Evolutionary conservation across 2,888 invertebrate species (phyloP).

Genomic region (Drosophila neonasuta): DNA sequence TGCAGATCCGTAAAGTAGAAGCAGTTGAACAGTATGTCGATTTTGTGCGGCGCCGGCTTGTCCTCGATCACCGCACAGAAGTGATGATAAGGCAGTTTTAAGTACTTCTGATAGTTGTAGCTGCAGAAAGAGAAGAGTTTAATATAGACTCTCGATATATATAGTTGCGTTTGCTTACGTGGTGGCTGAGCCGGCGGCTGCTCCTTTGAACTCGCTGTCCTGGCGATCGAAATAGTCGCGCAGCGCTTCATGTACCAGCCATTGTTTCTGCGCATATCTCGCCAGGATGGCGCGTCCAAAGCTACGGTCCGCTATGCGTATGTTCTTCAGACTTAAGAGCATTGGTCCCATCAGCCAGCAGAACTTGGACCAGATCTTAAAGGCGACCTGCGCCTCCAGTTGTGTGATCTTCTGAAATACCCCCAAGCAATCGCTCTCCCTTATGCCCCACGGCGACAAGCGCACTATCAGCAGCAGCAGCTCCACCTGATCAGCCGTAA

Average conservation of each 20-base stretch:
- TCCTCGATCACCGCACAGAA: slow-evolving; percentile 82
- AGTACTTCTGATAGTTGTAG: slow-evolving; percentile 90
- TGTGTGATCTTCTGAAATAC: slow-evolving; percentile 79
- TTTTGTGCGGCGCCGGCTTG: slow-evolving; percentile 71
- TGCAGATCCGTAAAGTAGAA: slow-evolving; percentile 88
- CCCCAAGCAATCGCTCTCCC: slow-evolving; percentile 87
- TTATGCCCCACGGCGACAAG: slow-evolving; percentile 89
- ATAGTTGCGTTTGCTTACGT: slow-evolving; percentile 53
- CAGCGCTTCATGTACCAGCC: slow-evolving; percentile 79
- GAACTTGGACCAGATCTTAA: slow-evolving; percentile 82
- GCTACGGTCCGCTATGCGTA: slow-evolving; percentile 80
- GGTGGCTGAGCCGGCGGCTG: slow-evolving; percentile 44
- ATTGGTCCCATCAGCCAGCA: slow-evolving; percentile 82
- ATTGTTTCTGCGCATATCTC: slow-evolving; percentile 78
- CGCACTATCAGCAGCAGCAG: slow-evolving; percentile 88
- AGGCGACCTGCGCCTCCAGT: slow-evolving; percentile 78
- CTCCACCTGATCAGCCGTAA: slow-evolving; percentile 86
- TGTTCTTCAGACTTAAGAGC: slow-evolving; percentile 79
- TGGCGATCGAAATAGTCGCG: slow-evolving; percentile 79
- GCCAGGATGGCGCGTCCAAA: slow-evolving; percentile 77
- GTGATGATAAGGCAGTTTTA: slow-evolving; percentile 91
- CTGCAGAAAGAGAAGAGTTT: slow-evolving; percentile 81
- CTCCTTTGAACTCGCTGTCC: slow-evolving; percentile 71
- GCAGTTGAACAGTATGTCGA: slow-evolving; percentile 86
- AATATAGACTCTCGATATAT: neutral